These are phyloP conservation scores for Chionodraco myersi DNA, from an alignment of 2,113 vertebrate genomes.

Conservation along the genomic window DNA sequence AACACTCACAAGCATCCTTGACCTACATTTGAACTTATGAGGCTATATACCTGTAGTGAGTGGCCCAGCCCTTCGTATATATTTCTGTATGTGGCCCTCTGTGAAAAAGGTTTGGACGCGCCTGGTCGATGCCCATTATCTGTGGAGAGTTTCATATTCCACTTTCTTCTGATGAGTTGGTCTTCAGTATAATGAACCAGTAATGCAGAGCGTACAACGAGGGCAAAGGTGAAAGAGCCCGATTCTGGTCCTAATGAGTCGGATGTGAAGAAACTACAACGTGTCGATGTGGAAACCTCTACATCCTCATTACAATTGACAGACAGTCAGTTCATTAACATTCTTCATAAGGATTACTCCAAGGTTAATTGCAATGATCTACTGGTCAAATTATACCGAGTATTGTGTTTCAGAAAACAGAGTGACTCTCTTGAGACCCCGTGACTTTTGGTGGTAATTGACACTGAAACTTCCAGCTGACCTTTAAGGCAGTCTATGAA, in stretches of 20 bases:
- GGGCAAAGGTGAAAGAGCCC: conserved; percentile 49
- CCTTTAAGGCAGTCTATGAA: conserved; percentile 65
- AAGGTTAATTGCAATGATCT: conserved; percentile 62
- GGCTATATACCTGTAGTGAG: too few relatives aligned
- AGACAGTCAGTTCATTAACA: conserved; percentile 65
- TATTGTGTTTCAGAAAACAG: conserved; percentile 61
- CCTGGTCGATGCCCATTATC: background rate
- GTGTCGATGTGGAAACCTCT: background rate
- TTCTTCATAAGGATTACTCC: conserved; percentile 43
- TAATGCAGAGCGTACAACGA: background rate
- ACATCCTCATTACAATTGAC: conserved; percentile 55
- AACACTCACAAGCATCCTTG: too few relatives aligned
- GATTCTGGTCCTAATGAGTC: conserved; percentile 34
- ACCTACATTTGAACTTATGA: too few relatives aligned
- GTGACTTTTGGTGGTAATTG: conserved; percentile 65
- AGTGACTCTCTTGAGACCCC: conserved; percentile 32
- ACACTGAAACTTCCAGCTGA: conserved; percentile 65
- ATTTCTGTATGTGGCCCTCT: too few relatives aligned
- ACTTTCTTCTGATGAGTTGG: conserved; percentile 30
- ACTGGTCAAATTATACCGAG: conserved; percentile 34
- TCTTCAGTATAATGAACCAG: background rate
- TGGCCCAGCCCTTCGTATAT: too few relatives aligned
- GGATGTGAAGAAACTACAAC: conserved; percentile 37
- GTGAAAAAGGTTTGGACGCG: too few relatives aligned
- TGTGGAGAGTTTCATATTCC: background rate